Conservation (phyloP, 1,140 invertebrate genomes). For the Zophobas morio region DNA sequence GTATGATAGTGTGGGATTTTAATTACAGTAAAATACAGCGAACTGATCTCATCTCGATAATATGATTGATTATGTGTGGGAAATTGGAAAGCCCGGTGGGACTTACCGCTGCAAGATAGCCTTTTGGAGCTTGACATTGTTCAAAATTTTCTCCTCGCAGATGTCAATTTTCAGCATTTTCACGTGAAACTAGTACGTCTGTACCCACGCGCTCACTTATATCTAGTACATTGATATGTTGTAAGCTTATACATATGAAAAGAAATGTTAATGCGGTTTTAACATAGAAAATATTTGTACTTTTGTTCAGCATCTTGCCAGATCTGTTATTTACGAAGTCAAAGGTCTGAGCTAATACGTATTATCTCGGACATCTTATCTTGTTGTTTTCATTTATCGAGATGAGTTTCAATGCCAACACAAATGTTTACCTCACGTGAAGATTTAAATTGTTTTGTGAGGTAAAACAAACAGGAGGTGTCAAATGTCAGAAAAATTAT, state of each 20-base stretch:
- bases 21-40: not conserved
- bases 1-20: too few species aligned
- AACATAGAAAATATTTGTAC: slow-evolving; percentile 10
- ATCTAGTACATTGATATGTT: slow-evolving; percentile 10
- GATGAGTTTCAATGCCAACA: slow-evolving; percentile 15
- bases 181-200: slow-evolving; percentile 5
- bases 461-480: too few species aligned
- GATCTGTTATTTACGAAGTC: slow-evolving; percentile 17
- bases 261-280: slow-evolving; percentile 34
- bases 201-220: slow-evolving; percentile 15
- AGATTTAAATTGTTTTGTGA: too few species aligned
- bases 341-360: slow-evolving; percentile 23
- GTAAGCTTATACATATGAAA: slow-evolving; percentile 43
- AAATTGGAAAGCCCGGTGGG: slow-evolving; percentile 8
- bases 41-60: not conserved
- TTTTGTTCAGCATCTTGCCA: slow-evolving; percentile 19
- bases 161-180: slow-evolving; percentile 38
- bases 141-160: slow-evolving; percentile 34
- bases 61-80: slow-evolving; percentile 20
- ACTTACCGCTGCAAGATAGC: slow-evolving; percentile 53
- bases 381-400: slow-evolving; percentile 13
- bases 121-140: slow-evolving; percentile 50
- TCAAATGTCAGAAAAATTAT: too few species aligned
- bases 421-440: not conserved
- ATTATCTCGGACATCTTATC: slow-evolving; percentile 30